A percentile compares a stretch with the other conserved stretches of the same genome.
Evolutionary conservation across 2,797 vertebrate species (phyloP).

Genomic region (Thamnophis elegans): DNA sequence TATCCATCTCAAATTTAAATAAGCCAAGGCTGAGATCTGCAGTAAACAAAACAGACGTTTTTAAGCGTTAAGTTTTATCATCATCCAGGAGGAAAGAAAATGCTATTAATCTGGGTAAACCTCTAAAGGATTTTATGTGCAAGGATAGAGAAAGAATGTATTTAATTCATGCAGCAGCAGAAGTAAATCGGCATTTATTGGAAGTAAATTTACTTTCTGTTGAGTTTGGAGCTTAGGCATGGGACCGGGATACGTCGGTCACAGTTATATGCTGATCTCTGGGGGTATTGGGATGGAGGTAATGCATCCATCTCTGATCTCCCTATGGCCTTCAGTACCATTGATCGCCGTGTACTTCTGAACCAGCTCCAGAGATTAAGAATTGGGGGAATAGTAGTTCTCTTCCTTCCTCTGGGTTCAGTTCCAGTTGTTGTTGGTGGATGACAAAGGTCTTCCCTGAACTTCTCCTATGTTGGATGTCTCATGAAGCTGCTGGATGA

Average conservation of each 20-base stretch:
- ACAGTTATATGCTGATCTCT: neutral
- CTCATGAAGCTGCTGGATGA: neutral
- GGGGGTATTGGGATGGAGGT: neutral
- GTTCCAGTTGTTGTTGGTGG: too few species aligned
- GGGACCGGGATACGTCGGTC: neutral
- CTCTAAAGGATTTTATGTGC: neutral
- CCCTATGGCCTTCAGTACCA: neutral
- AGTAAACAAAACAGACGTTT: neutral
- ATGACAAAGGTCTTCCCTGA: too few species aligned
- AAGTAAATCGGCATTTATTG: neutral
- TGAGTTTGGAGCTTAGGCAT: neutral
- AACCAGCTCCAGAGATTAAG: neutral
- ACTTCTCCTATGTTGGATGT: neutral
- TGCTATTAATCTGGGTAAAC: neutral
- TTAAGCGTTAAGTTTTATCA: neutral
- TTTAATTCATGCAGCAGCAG: neutral
- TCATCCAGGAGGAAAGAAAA: neutral
- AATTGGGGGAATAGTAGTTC: neutral
- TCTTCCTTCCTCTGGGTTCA: neutral
- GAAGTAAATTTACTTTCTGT: neutral
- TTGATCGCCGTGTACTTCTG: neutral
- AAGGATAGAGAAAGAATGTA: neutral
- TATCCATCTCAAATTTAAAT: neutral
- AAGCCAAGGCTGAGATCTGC: neutral
- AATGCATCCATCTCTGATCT: neutral